A percentile compares a stretch with the other conserved stretches of the same genome.
Conservation (phyloP, 2,888 invertebrate species). For the Scaptomyza caliginosa region DNA sequence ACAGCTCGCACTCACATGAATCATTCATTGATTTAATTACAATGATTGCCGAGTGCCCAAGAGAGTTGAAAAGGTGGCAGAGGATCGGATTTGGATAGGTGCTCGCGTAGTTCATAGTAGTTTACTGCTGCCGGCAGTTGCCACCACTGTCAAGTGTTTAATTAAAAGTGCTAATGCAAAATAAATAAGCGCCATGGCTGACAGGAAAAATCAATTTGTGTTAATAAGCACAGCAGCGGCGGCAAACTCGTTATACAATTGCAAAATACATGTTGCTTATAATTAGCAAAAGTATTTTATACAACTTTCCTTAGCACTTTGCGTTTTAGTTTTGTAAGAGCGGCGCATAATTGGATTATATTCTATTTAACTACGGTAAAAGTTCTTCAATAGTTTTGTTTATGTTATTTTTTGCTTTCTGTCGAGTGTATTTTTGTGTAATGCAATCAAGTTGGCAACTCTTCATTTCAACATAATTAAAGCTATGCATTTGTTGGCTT, state of each 20-base stretch:
- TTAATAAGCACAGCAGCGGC: conserved; percentile 58
- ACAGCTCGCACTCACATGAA: conserved; percentile 73
- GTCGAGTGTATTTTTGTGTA: too few species aligned
- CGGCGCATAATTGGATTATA: neutral
- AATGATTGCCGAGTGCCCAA: conserved; percentile 66
- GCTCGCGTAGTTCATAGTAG: conserved; percentile 3
- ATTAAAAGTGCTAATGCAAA: conserved; percentile 80
- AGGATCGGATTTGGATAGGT: conserved; percentile 21
- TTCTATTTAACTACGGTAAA: neutral
- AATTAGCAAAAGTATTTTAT: conserved; percentile 25
- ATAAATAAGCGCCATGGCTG: conserved; percentile 66
- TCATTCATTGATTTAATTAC: conserved; percentile 80
- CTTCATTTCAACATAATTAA: neutral
- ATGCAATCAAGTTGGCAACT: too few species aligned
- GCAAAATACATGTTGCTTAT: conserved; percentile 36
- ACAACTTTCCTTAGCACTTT: neutral
- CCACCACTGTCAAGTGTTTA: conserved; percentile 61
- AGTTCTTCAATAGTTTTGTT: neutral
- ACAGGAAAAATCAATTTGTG: conserved; percentile 77
- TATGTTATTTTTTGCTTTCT: neutral
- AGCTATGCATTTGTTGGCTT: neutral
- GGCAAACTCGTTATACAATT: conserved; percentile 19
- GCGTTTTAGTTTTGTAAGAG: neutral
- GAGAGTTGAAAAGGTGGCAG: neutral
- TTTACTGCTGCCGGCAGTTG: conserved; percentile 26